Evolutionary conservation across 2,888 invertebrate genomes (phyloP).

Genomic region (Cephus runcator): DNA sequence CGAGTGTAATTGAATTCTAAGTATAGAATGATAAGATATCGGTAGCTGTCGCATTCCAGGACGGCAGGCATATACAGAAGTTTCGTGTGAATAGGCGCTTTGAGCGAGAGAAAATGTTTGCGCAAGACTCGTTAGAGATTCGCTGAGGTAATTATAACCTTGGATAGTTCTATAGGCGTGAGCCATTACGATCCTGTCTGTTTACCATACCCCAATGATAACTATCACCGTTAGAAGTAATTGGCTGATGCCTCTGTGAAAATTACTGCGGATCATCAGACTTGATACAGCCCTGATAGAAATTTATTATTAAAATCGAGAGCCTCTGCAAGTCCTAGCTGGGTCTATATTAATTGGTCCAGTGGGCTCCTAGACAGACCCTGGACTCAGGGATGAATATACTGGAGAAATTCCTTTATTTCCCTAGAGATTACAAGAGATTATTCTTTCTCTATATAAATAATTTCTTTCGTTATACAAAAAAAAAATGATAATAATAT

Average conservation of each 20-base stretch:
- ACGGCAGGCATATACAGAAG: conserved; percentile 15
- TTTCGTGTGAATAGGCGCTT: conserved; percentile 1
- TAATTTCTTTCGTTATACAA: neutral
- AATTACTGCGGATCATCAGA: neutral
- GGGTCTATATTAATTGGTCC: neutral
- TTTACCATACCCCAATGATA: neutral
- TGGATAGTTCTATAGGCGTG: neutral
- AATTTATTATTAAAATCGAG: neutral
- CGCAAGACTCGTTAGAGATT: conserved; percentile 21
- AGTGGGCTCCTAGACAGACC: neutral
- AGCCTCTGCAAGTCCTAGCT: neutral
- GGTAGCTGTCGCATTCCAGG: conserved; percentile 12
- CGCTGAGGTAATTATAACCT: neutral
- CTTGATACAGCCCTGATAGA: neutral
- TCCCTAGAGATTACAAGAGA: neutral
- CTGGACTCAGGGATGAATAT: neutral
- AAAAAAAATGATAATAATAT: too few relatives aligned
- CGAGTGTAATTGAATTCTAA: conserved; percentile 3
- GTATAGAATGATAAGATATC: neutral
- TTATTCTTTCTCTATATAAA: neutral
- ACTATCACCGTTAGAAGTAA: neutral
- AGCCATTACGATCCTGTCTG: neutral
- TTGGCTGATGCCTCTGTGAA: neutral
- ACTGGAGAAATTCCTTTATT: neutral
- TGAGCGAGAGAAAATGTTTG: conserved; percentile 3